Conservation (phyloP, 1,140 invertebrate species). For the Drosophila pachea region DNA sequence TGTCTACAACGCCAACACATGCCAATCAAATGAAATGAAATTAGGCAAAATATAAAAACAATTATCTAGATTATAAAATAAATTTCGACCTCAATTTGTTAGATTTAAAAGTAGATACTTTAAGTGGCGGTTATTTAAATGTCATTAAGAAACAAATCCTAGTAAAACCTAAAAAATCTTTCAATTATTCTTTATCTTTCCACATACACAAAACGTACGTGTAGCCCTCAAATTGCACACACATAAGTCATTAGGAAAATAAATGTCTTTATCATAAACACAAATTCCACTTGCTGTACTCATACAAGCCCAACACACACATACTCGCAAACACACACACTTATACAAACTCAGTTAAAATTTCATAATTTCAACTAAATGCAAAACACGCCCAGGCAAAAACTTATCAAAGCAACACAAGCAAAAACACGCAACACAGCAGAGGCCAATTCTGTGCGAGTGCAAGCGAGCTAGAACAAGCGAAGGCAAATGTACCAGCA, state of each 20-base stretch:
- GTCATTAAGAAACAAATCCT: background rate
- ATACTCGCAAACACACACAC: conserved; percentile 14
- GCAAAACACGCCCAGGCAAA: conserved; percentile 46
- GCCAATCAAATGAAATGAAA: too few relatives aligned
- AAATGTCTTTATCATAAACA: conserved; percentile 37
- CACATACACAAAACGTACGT: background rate
- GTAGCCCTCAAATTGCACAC: conserved; percentile 1
- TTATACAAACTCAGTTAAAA: conserved; percentile 3
- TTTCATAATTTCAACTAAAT: conserved; percentile 49
- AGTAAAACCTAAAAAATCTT: background rate
- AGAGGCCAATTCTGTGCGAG: conserved; percentile 19
- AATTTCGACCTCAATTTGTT: too few relatives aligned
- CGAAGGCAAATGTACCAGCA: background rate
- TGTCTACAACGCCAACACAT: too few relatives aligned
- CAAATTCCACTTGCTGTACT: conserved; percentile 4
- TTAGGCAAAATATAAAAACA: too few relatives aligned
- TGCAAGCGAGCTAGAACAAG: conserved; percentile 5
- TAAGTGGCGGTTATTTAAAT: background rate
- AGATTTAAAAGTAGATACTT: background rate
- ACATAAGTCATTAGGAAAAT: conserved; percentile 17
- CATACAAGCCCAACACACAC: conserved; percentile 8
- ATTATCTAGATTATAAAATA: too few relatives aligned
- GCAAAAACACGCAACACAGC: conserved; percentile 24
- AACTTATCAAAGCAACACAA: conserved; percentile 41
- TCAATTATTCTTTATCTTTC: conserved; percentile 3